Conservation (phyloP, 2,113 vertebrate genomes). For the Amphiprion ocellaris region DNA sequence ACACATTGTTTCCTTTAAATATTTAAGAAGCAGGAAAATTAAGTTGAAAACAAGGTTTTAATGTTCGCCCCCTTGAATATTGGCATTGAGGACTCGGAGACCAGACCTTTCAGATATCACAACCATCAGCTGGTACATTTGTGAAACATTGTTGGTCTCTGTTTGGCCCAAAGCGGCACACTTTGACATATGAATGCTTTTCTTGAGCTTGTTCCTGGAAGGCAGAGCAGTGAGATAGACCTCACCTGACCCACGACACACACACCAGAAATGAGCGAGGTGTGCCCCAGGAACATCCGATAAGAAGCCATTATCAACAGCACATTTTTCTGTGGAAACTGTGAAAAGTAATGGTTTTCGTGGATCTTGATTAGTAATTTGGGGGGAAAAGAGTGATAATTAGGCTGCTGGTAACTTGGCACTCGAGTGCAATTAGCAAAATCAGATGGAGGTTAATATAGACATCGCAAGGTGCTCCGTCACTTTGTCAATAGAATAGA, state of each 20-base stretch:
- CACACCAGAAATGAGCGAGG: constrained; percentile 31
- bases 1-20: constrained; percentile 41
- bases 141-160: constrained; percentile 43
- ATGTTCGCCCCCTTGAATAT: constrained; percentile 57
- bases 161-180: constrained; percentile 45
- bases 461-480: constrained; percentile 45
- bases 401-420: constrained; percentile 74
- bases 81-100: constrained; percentile 51
- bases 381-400: constrained; percentile 74
- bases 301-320: constrained; percentile 27
- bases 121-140: constrained; percentile 38
- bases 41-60: constrained; percentile 52
- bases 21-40: constrained; percentile 55
- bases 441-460: constrained; percentile 78
- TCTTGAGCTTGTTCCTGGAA: constrained; percentile 59
- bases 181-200: constrained; percentile 57
- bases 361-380: constrained; percentile 80
- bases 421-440: constrained; percentile 81
- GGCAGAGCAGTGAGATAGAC: constrained; percentile 37
- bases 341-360: constrained; percentile 74
- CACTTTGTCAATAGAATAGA: constrained; percentile 72
- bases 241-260: constrained; percentile 25
- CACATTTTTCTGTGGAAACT: constrained; percentile 50
- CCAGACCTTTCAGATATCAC: constrained; percentile 44
- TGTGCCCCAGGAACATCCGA: constrained; percentile 42